Evolutionary conservation across 2,113 vertebrate genomes (phyloP), one percentile per base, ranked within the genome.

Genomic region (Neodontobutis hainanensis): DNA sequence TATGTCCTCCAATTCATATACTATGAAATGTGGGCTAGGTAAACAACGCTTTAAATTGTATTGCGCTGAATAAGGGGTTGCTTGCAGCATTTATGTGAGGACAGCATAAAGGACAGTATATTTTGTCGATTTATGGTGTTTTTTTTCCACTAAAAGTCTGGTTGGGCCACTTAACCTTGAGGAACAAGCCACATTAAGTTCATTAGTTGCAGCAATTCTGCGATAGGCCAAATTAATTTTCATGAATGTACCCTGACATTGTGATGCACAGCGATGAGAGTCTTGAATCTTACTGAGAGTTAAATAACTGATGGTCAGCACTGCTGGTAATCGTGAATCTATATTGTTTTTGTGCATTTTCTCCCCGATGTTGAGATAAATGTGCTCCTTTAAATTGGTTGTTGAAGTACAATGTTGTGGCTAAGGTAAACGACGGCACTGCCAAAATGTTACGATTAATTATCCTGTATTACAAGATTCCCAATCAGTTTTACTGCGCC

Each of bases 1-100:
- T 55, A 55, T 55, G 52, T 55, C 34, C 34, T 14, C 12, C 52
- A 38, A 55, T 55, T 55, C 52, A 36, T 51, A 51, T 55, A 38
- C 52, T 2, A 34, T 55, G 52, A 55, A 38, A 38, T 55, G 52
- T n/a, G 34, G 32, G 12, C n/a, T 3, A 15, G 35, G 11, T 38
- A 55, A 55, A 55, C 32, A n/a, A 12, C 32, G n/a, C 19, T 40
- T 40, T 2, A 40, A 40, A 40, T 8, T 5, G 38, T 40, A 40
- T 40, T 6, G 38, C 38, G 5, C 3, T 40, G 38, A 40, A 40
- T 40, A 40, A 40, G 19, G 19, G 19, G 19, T 27, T 27, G 19
- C 19, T 27, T 27, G 19, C 38, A 40, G 38, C 38, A 40, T 40
- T 40, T 40, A 40, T 40, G 38, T 40, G 38, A 40, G 8, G 8